Evolutionary conservation across 2,888 invertebrate genomes (phyloP).

Genomic region (Nomada flava): DNA sequence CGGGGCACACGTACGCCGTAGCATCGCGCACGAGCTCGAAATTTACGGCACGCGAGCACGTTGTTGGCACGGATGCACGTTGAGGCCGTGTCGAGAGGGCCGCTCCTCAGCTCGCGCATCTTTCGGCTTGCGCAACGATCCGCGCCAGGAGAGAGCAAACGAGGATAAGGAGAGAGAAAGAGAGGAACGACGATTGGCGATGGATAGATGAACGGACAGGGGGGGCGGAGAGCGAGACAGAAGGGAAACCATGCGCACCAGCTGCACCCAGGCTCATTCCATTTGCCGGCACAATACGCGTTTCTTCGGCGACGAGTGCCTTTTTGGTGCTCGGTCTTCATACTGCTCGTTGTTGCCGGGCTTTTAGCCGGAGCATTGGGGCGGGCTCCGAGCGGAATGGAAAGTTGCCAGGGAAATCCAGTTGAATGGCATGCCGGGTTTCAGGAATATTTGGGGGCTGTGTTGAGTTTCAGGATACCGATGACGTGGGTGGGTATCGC

Average conservation of each 20-base stretch:
- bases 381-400: background rate
- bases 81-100: constrained; percentile 62
- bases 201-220: constrained; percentile 50
- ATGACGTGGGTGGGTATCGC: background rate
- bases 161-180: constrained; percentile 12
- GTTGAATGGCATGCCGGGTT: background rate
- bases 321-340: constrained; percentile 5
- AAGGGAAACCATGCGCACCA: constrained; percentile 63
- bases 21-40: constrained; percentile 83
- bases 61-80: constrained; percentile 69
- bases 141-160: constrained; percentile 60
- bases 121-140: constrained; percentile 74
- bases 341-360: background rate
- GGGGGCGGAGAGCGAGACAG: constrained; percentile 38
- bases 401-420: constrained; percentile 12
- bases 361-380: constrained; percentile 6
- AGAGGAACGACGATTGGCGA: constrained; percentile 50
- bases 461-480: background rate
- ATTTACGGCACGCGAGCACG: constrained; percentile 84
- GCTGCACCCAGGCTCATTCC: constrained; percentile 77
- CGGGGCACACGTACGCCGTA: constrained; percentile 82
- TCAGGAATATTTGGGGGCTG: background rate
- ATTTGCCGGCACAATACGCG: constrained; percentile 70
- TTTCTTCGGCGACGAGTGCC: constrained; percentile 46
- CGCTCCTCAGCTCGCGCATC: constrained; percentile 66